phyloP scores from a whole-genome alignment of 1,140 invertebrate species.

The Pseudachorutes palmiensis region DNA sequence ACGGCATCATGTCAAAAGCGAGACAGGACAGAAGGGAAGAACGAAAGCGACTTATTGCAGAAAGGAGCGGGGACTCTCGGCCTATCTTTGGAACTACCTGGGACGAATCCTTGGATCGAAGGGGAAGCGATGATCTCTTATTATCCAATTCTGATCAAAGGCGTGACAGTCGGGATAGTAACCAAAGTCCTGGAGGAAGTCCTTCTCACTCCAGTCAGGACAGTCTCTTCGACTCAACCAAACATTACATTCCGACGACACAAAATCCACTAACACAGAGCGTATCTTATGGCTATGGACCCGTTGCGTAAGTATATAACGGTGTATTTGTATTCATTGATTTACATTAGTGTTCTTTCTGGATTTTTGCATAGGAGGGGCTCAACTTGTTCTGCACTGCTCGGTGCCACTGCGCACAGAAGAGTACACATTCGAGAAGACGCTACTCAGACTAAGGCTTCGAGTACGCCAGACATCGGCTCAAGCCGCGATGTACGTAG shows the following conservation, averaged over 20 bases:
- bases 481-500: conserved; percentile 31
- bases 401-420: conserved; percentile 5
- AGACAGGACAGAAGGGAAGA: conserved; percentile 35
- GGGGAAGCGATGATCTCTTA: conserved; percentile 47
- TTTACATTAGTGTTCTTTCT: conserved; percentile 6
- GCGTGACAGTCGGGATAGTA: conserved; percentile 37
- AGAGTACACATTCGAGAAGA: conserved; percentile 6
- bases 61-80: conserved; percentile 21
- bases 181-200: conserved; percentile 20
- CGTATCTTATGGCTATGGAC: conserved; percentile 8
- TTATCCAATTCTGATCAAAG: conserved; percentile 7
- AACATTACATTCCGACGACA: neutral
- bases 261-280: conserved; percentile 1
- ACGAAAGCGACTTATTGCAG: conserved; percentile 32
- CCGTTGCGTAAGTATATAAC: neutral
- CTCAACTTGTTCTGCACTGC: conserved; percentile 16
- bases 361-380: conserved; percentile 7
- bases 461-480: conserved; percentile 7
- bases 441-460: neutral
- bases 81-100: conserved; percentile 2
- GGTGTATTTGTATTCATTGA: neutral
- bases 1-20: conserved; percentile 9
- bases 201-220: conserved; percentile 33
- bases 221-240: conserved; percentile 22
- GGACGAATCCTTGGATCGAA: conserved; percentile 20